Percentiles rank a stretch among this genome's conserved stretches.
These are phyloP conservation scores for Ardeotis arabs DNA, from an alignment of 2,113 vertebrate genomes.

Conservation along the genomic window DNA sequence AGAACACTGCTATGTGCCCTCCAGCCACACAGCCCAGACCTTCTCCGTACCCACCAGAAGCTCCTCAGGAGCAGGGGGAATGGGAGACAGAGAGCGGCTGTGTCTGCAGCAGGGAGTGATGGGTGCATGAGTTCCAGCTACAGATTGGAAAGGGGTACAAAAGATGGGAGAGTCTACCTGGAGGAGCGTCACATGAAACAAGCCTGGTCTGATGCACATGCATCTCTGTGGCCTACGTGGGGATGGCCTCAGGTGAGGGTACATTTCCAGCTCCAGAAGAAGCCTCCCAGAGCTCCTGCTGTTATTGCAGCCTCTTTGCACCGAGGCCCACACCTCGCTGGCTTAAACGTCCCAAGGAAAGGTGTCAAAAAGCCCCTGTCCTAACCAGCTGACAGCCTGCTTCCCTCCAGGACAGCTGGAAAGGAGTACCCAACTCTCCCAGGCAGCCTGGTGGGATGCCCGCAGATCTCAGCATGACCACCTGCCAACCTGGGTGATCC, in stretches of 20 bases:
- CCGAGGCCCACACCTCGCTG: not conserved
- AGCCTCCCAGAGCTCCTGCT: not conserved
- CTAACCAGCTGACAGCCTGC: not conserved
- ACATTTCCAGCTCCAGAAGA: not conserved
- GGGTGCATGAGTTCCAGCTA: not conserved
- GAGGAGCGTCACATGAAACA: not conserved
- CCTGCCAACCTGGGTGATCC: not conserved
- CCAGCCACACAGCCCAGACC: not conserved
- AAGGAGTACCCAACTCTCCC: not conserved
- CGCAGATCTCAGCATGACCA: not conserved
- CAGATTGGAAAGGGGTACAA: not conserved
- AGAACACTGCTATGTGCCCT: not conserved
- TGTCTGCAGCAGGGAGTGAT: rapidly evolving
- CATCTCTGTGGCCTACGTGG: not conserved
- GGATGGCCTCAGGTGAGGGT: not conserved
- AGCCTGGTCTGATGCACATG: rapidly evolving
- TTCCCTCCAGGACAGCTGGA: not conserved
- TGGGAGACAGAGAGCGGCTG: rapidly evolving
- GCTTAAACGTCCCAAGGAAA: not conserved
- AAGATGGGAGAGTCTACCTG: not conserved
- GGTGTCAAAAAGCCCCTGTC: not conserved
- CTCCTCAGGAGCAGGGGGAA: not conserved
- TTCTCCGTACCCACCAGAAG: not conserved
- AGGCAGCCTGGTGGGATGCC: not conserved
- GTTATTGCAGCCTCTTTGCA: not conserved